Evolutionary conservation across 2,113 vertebrate genomes (phyloP), one percentile per base, ranked within the genome.

Genomic region (Syngnathus floridae): DNA sequence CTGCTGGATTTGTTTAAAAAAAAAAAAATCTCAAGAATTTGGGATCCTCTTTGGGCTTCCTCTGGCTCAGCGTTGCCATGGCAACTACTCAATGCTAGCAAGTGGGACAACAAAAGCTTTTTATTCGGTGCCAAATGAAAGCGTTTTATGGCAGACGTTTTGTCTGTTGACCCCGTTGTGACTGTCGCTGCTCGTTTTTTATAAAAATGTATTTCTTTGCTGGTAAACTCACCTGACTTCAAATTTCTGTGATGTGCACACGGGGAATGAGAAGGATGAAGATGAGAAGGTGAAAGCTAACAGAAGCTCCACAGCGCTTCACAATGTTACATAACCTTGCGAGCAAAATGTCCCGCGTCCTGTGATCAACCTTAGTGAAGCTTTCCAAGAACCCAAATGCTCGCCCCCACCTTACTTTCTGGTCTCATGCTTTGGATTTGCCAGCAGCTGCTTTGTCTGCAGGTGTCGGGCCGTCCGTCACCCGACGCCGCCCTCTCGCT

Each of bases 41-140:
- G 66, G 76, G 65, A 85, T 81, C 81, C 74, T 80, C 74, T 41
- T 77, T 71, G 65, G 77, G 58, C 69, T 69, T 78, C 57, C 77
- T 68, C 70, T 79, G 65, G 58, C 62, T 73, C 54, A 0, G 7
- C 12, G 77, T 87, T 59, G 38, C 81, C 75, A 86, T 81, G 73
- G 86, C 72, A 87, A 88, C 82, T 70, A 67, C 70, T 77, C 77
- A 82, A 80, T 6, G 72, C 72, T 68, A 75, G 63, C 61, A 41
- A 43, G 40, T 48, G 16, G 66, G 65, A 69, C 80, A 76, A 84
- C 77, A 78, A 89, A 79, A 78, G 76, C 74, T 73, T 83, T 43
- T 61, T 61, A 58, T 58, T 16, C 10, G 13, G 59, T 46, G 68
- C 35, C 59, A 37, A 81, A 81, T 48, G 71, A 76, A 78, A 65